Percentiles rank a stretch among this genome's conserved stretches.
phyloP scores from a whole-genome alignment of 2,113 vertebrate genomes.

The Promerops cafer region DNA sequence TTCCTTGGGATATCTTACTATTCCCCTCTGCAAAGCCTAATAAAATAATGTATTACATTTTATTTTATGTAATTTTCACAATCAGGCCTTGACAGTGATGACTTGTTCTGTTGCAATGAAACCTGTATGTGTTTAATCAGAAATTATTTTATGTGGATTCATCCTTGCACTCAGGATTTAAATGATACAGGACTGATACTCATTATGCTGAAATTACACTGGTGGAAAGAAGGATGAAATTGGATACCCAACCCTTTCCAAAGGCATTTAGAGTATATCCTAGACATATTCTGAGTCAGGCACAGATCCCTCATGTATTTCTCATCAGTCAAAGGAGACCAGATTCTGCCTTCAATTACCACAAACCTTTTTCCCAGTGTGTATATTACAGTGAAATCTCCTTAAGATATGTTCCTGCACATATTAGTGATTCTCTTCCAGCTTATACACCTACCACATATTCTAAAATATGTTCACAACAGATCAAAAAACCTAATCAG shows the following conservation, averaged over 20 bases:
- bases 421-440: neutral
- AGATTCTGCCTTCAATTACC: neutral
- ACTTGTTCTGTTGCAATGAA: slow-evolving; percentile 40
- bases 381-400: neutral
- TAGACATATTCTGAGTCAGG: neutral
- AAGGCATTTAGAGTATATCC: neutral
- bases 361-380: neutral
- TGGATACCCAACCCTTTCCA: neutral
- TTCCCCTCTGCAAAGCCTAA: slow-evolving; percentile 55
- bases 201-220: slow-evolving; percentile 26
- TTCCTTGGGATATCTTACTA: slow-evolving; percentile 65
- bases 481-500: slow-evolving; percentile 3
- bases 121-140: slow-evolving; percentile 48
- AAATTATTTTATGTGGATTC: slow-evolving; percentile 48
- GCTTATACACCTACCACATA: neutral
- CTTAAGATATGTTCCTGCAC: neutral
- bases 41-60: slow-evolving; percentile 54
- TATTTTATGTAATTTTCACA: slow-evolving; percentile 63
- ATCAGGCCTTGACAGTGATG: slow-evolving; percentile 50
- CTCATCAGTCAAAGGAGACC: neutral
- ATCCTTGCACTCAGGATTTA: slow-evolving; percentile 25
- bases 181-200: neutral
- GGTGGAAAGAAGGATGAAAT: neutral
- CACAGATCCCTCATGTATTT: neutral
- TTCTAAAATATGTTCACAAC: neutral